Percentiles rank a stretch among this genome's conserved stretches.
Conservation (phyloP, 1,140 invertebrate species). For the Trichoplusia ni region DNA sequence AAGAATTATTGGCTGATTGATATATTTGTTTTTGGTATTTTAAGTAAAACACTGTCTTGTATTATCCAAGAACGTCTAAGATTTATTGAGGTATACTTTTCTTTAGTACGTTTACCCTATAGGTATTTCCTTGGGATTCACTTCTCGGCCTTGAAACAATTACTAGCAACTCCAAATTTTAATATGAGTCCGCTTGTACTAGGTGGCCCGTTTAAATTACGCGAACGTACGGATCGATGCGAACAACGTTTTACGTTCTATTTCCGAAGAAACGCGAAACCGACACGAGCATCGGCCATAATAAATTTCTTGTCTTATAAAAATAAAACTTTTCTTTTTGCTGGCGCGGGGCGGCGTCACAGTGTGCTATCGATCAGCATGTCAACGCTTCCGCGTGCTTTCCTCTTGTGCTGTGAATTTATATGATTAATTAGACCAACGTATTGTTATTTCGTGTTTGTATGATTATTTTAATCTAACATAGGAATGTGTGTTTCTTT, state of each 20-base stretch:
- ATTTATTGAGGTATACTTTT: no score
- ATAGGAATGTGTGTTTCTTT: no score
- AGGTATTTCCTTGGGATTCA: no score
- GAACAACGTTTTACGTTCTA: conserved; percentile 72
- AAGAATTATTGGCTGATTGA: no score
- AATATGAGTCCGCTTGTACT: background rate
- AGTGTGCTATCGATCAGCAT: conserved; percentile 39
- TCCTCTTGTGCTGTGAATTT: background rate
- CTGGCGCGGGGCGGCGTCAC: conserved; percentile 58
- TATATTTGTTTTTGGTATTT: no score
- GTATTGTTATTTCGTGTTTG: conserved; percentile 3
- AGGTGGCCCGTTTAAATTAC: conserved; percentile 16
- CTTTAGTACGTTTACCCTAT: no score
- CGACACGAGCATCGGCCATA: conserved; percentile 77
- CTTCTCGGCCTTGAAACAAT: no score
- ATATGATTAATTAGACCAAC: conserved; percentile 2
- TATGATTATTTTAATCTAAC: no score
- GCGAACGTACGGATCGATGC: conserved; percentile 34
- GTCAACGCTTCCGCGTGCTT: conserved; percentile 24
- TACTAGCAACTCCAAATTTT: no score
- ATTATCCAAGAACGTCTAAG: no score
- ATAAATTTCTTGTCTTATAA: conserved; percentile 82
- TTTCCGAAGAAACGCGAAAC: conserved; percentile 78
- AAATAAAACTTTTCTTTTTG: conserved; percentile 81
- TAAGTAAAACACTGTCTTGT: no score